Evolutionary conservation across 2,797 vertebrate genomes (phyloP).

Genomic region (Sebastes minor): DNA sequence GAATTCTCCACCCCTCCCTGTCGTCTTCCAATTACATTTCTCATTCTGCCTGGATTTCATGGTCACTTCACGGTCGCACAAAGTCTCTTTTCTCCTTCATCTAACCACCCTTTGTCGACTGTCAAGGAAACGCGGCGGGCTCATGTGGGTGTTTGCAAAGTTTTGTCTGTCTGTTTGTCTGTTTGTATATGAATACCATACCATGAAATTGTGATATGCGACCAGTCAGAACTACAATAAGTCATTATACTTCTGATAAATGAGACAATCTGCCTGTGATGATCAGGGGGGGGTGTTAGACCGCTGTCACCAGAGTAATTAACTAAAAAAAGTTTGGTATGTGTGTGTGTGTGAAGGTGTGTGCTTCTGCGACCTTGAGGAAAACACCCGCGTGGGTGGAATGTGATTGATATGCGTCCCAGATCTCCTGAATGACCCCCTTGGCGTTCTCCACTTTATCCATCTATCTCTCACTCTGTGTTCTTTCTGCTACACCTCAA

Average conservation of each 20-base stretch:
- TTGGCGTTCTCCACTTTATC: conserved; percentile 33
- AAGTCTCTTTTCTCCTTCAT: conserved; percentile 63
- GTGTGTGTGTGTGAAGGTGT: not conserved
- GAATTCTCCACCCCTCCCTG: conserved; percentile 65
- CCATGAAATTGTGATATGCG: not conserved
- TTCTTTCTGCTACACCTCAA: conserved; percentile 41
- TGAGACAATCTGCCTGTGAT: conserved; percentile 33
- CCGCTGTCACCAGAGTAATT: conserved; percentile 60
- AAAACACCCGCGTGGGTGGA: conserved; percentile 57
- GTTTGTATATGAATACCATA: conserved; percentile 1
- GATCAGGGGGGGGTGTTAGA: conserved; percentile 18
- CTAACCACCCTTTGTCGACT: conserved; percentile 25
- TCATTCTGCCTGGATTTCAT: conserved; percentile 78
- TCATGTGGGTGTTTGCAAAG: not conserved
- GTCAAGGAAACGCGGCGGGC: conserved; percentile 20
- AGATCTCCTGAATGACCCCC: conserved; percentile 53
- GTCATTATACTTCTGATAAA: conserved; percentile 44
- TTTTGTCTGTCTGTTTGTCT: conserved; percentile 11
- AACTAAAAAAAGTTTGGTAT: conserved; percentile 49
- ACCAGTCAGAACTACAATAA: conserved; percentile 37
- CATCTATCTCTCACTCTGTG: conserved; percentile 43
- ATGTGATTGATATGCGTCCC: conserved; percentile 70
- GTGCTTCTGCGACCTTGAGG: conserved; percentile 68
- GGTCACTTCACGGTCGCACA: conserved; percentile 65
- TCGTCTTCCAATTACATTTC: conserved; percentile 75